Conservation (phyloP, 2,888 invertebrate species). For the Sinopyrophorus schimmeli region DNA sequence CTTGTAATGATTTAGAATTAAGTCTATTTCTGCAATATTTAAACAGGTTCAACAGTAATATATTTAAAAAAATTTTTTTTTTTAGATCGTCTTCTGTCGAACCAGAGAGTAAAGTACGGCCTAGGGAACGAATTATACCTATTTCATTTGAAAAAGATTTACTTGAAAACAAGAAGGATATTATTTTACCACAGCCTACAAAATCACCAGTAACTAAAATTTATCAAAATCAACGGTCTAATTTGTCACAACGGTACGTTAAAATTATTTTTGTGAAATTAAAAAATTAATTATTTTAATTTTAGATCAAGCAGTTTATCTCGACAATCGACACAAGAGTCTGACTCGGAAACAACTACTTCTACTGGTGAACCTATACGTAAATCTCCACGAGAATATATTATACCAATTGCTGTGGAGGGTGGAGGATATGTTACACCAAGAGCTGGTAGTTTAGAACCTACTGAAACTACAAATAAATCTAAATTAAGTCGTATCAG, state of each 20-base stretch:
- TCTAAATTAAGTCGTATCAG: constrained; percentile 57
- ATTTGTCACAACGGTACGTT: constrained; percentile 50
- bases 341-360: constrained; percentile 68
- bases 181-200: constrained; percentile 49
- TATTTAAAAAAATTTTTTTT: no score
- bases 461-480: constrained; percentile 63
- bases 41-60: no score
- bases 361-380: constrained; percentile 74
- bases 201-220: constrained; percentile 57
- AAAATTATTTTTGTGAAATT: constrained; percentile 1
- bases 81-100: constrained; percentile 61
- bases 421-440: constrained; percentile 86
- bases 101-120: constrained; percentile 53
- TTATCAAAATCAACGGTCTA: constrained; percentile 57
- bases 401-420: constrained; percentile 91
- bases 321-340: constrained; percentile 69
- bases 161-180: constrained; percentile 43
- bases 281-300: no score
- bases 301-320: constrained; percentile 55
- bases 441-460: constrained; percentile 74
- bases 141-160: constrained; percentile 59
- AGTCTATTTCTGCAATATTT: no score
- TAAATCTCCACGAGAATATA: constrained; percentile 87
- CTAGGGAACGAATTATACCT: constrained; percentile 70
- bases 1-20: background rate